Base-by-base conservation (phyloP, 1,140 invertebrate genomes). In the Drosophila setifemur region DNA sequence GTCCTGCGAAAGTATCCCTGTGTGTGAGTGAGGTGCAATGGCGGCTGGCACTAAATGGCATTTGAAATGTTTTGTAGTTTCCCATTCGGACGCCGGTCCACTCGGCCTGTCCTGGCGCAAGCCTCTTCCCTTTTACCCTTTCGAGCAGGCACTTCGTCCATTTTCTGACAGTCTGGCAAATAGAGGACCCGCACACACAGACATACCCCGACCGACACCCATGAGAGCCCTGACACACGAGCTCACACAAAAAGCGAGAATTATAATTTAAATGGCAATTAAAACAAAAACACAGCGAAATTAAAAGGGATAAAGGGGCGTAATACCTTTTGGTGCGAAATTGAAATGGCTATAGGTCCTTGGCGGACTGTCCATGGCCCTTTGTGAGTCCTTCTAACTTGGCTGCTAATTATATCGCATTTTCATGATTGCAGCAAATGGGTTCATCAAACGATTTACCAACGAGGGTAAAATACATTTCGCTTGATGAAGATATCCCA, bases 21-120 rank as follows among this genome's bases (percentile, higher is more conserved):
- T 58, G 33, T 57, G 42, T 11, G 31, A 44, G 68, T 52, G 45
- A 71, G 67, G 67, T 71, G 67, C 67, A 71, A 28, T 53, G 66
- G 71, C 67, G 67, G 53, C 67, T 71, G 67, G 68, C 58, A 55
- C 58, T 73, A 73, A 73, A 73, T 73, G 70, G 69, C 70, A 73
- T 73, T 73, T 73, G 44, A 73, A 73, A 73, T 73, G 69, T 73
- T 73, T 73, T 73, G 69, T 73, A 72, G 69, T 73, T 73, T 55
- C 68, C 63, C 69, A 66, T 66, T 73, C 44, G 72, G 57, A 25
- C 50, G 57, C 45, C 28, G 39, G 1, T 9, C 39, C 39, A 19
- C n/a, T n/a, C 25, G 25, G 52, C 52, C 35, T 43, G 44, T 42
- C 50, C 64, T 31, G 67, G 45, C 61, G 53, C 66, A 69, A 33